These are phyloP conservation scores for Eristalis pertinax DNA, from an alignment of 2,888 invertebrate genomes.

Conservation along the genomic window DNA sequence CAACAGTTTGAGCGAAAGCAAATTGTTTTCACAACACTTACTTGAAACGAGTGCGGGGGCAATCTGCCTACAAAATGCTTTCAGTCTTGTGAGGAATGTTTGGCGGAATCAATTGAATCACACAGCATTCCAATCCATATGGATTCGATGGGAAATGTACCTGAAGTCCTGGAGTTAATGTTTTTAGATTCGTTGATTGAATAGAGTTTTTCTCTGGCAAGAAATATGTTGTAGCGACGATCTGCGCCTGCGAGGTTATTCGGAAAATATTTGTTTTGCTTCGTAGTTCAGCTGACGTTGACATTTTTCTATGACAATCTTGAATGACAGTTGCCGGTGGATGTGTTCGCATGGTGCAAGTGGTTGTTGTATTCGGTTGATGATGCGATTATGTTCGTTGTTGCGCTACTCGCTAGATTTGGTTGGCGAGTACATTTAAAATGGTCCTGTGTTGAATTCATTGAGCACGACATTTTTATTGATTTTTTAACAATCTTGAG, in stretches of 20 bases:
- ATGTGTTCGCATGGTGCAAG: background rate
- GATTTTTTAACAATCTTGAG: too few species aligned
- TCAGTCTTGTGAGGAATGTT: conserved; percentile 23
- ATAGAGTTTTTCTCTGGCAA: conserved; percentile 12
- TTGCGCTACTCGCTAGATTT: background rate
- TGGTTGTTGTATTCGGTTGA: background rate
- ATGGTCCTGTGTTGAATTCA: too few species aligned
- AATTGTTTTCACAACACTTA: conserved; percentile 22
- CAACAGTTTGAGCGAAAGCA: conserved; percentile 56
- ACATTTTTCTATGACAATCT: conserved; percentile 40
- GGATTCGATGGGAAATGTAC: conserved; percentile 20
- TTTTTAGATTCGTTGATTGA: background rate
- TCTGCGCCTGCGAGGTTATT: conserved; percentile 51
- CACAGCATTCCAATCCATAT: conserved; percentile 52
- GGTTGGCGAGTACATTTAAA: background rate
- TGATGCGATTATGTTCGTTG: background rate
- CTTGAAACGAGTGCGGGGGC: conserved; percentile 13
- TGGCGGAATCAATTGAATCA: conserved; percentile 3
- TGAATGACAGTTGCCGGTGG: conserved; percentile 19
- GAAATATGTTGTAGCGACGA: background rate
- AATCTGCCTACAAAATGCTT: background rate
- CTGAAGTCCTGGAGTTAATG: background rate
- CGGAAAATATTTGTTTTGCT: conserved; percentile 61
- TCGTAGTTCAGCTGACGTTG: conserved; percentile 66
- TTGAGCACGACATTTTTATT: too few species aligned